phyloP scores from a whole-genome alignment of 2,888 invertebrate genomes.

The Patella ulyssiponensis region DNA sequence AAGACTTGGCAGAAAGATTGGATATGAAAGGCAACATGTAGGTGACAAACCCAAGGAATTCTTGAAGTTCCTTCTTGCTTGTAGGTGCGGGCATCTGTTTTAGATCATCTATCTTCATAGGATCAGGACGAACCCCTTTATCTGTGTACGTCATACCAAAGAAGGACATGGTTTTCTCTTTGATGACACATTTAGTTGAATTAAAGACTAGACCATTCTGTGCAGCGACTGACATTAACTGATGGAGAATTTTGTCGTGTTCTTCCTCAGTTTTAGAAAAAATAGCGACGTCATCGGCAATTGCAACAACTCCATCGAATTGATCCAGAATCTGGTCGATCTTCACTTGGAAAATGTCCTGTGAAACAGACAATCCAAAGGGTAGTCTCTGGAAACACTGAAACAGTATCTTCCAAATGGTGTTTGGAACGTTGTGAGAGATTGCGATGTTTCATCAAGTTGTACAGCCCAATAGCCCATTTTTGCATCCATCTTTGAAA shows the following conservation, averaged over 20 bases:
- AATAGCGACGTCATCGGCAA: conserved; percentile 27
- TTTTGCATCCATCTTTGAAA: too few species aligned
- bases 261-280: conserved; percentile 17
- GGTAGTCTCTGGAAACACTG: too few species aligned
- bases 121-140: conserved; percentile 36
- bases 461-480: too few species aligned
- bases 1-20: conserved; percentile 21
- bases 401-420: conserved; percentile 15
- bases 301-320: not conserved
- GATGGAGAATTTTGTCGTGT: conserved; percentile 24
- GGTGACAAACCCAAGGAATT: conserved; percentile 32
- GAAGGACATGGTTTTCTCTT: conserved; percentile 25
- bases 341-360: not conserved
- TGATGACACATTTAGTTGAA: conserved; percentile 25
- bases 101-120: conserved; percentile 26
- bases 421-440: conserved; percentile 19
- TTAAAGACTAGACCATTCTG: conserved; percentile 29
- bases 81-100: conserved; percentile 30
- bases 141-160: conserved; percentile 29
- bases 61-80: conserved; percentile 28
- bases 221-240: conserved; percentile 17
- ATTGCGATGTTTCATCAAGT: too few species aligned
- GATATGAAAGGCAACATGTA: conserved; percentile 25
- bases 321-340: conserved; percentile 16
- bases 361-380: conserved; percentile 1